Base-by-base conservation (phyloP, 2,888 invertebrate genomes). In the Trichacis sp. region DNA sequence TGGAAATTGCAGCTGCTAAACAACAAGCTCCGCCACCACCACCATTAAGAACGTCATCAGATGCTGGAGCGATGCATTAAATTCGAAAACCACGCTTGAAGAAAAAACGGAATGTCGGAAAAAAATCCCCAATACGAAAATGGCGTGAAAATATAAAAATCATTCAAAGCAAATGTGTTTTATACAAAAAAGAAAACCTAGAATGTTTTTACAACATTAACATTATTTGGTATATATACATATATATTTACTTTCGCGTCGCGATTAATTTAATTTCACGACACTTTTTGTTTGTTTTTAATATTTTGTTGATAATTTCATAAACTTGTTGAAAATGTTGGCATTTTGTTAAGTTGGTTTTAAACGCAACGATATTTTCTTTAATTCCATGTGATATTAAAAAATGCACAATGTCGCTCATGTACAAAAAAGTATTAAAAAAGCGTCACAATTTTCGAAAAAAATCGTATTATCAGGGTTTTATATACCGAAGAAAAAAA, bases 1-100 rank as follows among this genome's bases (percentile, higher is more conserved):
- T 69, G 69, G 73, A 76, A 75, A 80, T 81, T 82, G 61, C 81
- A 82, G 83, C 80, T 66, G 81, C 83, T 51, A 84, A 84, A 69
- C 83, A 84, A 73, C 84, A 83, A 72, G 84, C 84, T 62, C 84
- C 84, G 55, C 79, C 79, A 63, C 84, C 83, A 63, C 84, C 83
- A 59, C 83, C 83, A 50, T 70, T 73, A 49, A 80, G 78, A 68
- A 71, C 80, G 33, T 76, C 78, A 66, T 78, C 81, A 57, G 76
- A 74, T 58, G 73, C 80, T 50, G 77, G 76, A 69, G 69, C 80
- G 61, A 76, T 79, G 77, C 77, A 78, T 71, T 75, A 76, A 59
- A 72, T 76, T 24, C 24, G 3, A 24, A 8, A 24, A 24, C n/a
- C n/a, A n/a, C n/a, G n/a, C n/a, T n/a, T n/a, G 69, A 79, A 45